Conservation (phyloP, 2,888 invertebrate genomes). For the Helleia helle region DNA sequence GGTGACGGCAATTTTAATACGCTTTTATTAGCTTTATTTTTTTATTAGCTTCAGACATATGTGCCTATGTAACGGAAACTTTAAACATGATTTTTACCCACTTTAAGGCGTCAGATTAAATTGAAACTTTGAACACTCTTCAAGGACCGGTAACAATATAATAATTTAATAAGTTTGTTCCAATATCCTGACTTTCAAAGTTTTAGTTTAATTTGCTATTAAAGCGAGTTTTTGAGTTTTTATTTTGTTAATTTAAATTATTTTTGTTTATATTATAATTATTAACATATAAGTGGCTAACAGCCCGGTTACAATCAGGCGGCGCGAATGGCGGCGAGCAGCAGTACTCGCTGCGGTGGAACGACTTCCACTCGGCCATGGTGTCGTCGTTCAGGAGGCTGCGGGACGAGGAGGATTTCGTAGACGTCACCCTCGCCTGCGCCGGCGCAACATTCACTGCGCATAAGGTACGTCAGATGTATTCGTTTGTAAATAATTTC, state of each 20-base stretch:
- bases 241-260: not conserved
- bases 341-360: conserved; percentile 95
- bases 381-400: conserved; percentile 91
- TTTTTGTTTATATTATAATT: not conserved
- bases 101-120: too few relatives aligned
- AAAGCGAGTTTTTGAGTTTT: not conserved
- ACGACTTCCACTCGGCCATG: conserved; percentile 94
- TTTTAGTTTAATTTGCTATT: too few relatives aligned
- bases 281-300: conserved; percentile 11
- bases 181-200: too few relatives aligned
- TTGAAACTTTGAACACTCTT: too few relatives aligned
- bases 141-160: too few relatives aligned
- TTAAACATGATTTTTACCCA: too few relatives aligned
- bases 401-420: conserved; percentile 92
- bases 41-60: too few relatives aligned
- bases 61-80: too few relatives aligned
- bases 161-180: too few relatives aligned
- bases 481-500: too few relatives aligned
- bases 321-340: conserved; percentile 77
- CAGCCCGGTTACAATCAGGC: conserved; percentile 36
- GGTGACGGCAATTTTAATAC: too few relatives aligned
- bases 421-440: conserved; percentile 94
- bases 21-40: too few relatives aligned
- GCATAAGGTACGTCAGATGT: conserved; percentile 80
- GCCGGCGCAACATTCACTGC: conserved; percentile 92